Conservation (phyloP, 2,888 invertebrate species). For the Sympetrum striolatum region DNA sequence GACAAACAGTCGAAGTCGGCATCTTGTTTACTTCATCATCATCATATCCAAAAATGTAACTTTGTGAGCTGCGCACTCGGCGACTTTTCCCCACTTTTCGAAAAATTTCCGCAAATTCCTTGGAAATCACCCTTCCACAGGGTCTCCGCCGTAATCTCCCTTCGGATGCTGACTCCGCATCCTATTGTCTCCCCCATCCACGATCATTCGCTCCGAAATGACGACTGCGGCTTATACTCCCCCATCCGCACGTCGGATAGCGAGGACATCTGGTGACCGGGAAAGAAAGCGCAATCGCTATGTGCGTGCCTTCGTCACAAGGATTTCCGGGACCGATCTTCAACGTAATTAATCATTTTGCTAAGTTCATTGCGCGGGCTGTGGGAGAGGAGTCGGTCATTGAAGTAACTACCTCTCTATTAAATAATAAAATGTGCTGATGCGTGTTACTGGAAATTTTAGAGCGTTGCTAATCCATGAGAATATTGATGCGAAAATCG, state of each 20-base stretch:
- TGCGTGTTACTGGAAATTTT: no score
- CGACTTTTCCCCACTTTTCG: neutral
- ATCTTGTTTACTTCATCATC: constrained; percentile 11
- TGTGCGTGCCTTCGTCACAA: neutral
- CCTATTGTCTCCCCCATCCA: neutral
- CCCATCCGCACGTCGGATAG: constrained; percentile 19
- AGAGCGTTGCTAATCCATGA: no score
- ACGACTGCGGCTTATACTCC: constrained; percentile 16
- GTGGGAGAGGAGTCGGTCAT: no score
- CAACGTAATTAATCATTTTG: constrained; percentile 2
- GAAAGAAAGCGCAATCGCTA: neutral
- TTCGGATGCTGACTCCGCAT: neutral
- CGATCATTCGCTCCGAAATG: constrained; percentile 19
- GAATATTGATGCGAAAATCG: no score
- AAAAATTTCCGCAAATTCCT: constrained; percentile 1
- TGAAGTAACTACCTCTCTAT: no score
- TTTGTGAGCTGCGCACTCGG: neutral
- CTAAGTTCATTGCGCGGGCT: no score
- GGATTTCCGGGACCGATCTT: neutral
- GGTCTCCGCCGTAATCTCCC: neutral
- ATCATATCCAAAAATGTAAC: neutral
- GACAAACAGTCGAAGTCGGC: neutral
- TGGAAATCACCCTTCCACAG: neutral
- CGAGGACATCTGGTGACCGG: neutral
- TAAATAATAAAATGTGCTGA: no score